Evolutionary conservation across 2,797 vertebrate genomes (phyloP), one percentile per base, ranked within the genome.

Genomic region (Vireo griseus): DNA sequence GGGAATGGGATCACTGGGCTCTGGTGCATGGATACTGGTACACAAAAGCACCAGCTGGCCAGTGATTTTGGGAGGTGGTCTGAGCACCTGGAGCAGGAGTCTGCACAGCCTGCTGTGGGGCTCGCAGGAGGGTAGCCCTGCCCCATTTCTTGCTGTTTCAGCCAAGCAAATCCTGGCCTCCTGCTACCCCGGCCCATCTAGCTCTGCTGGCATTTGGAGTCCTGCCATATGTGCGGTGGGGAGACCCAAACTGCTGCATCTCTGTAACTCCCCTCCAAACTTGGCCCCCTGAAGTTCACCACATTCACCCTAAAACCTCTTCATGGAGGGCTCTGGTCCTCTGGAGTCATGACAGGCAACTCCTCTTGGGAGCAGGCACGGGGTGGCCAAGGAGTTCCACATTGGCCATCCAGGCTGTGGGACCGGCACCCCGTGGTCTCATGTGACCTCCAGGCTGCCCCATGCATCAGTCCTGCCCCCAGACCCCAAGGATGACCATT

Each of bases 351-450:
- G 51, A 63, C 28, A 15, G n/a, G 16, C 0, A 0, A 10, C 33
- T 45, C 13, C 39, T 48, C 16, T 20, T 2, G 1, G 13, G 44
- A 54, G 39, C 28, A 47, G 55, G 42, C 2, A 1, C 4, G 5
- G 40, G 16, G 20, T n/a, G 42, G 22, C 4, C 3, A 29, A 33
- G 16, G 20, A 50, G 33, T 12, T 62, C 28, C 18, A 3, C 19
- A 1, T 0, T 0, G 2, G 26, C 57, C 5, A 3, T 20, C 20
- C 31, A 17, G 57, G 29, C n/a, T 6, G 4, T 22, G n/a, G 33
- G 11, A 62, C 51, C 2, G 0, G 35, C 11, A 1, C 31, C 9
- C 33, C 11, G 29, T 59, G 42, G 35, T 59, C 39, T 68, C 9
- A 67, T 44, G 55, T 31, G 42, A 13, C 11, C 16, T 45, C 15